Evolutionary conservation across 2,113 vertebrate species (phyloP).

Genomic region (Platysternon megacephalum): DNA sequence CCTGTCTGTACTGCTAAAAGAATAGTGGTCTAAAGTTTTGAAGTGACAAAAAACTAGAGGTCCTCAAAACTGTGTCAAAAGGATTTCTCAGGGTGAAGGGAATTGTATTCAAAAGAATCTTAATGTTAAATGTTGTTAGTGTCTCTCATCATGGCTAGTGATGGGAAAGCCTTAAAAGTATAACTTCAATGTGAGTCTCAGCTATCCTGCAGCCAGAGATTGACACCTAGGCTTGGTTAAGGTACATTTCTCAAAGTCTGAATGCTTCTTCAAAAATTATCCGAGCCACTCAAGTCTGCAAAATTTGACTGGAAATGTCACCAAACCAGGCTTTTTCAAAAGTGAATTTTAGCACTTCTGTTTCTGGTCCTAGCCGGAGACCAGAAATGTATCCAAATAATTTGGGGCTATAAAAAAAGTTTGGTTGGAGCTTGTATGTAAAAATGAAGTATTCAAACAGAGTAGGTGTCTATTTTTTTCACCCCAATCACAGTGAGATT

Average conservation of each 20-base stretch:
- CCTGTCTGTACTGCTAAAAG: not conserved
- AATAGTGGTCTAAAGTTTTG: not conserved
- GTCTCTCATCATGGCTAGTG: fast-evolving
- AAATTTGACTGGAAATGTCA: not conserved
- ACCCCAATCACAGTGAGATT: not conserved
- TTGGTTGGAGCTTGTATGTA: not conserved
- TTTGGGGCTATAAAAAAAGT: not conserved
- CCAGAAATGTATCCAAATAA: not conserved
- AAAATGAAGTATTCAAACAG: not conserved
- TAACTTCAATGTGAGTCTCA: not conserved
- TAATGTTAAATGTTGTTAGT: not conserved
- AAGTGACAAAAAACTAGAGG: not conserved
- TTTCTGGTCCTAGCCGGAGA: not conserved
- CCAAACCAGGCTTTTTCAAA: not conserved
- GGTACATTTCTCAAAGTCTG: not conserved
- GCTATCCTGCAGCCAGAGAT: not conserved
- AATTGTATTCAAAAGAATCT: not conserved
- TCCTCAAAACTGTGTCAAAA: not conserved
- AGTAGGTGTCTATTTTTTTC: not conserved
- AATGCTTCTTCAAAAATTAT: not conserved
- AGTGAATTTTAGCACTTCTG: not conserved
- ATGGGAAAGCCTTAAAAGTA: not conserved
- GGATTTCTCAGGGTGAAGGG: not conserved
- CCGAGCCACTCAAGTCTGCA: not conserved
- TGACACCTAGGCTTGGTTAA: not conserved